Conservation (phyloP, 2,797 vertebrate genomes). For the Aythya fuligula region DNA sequence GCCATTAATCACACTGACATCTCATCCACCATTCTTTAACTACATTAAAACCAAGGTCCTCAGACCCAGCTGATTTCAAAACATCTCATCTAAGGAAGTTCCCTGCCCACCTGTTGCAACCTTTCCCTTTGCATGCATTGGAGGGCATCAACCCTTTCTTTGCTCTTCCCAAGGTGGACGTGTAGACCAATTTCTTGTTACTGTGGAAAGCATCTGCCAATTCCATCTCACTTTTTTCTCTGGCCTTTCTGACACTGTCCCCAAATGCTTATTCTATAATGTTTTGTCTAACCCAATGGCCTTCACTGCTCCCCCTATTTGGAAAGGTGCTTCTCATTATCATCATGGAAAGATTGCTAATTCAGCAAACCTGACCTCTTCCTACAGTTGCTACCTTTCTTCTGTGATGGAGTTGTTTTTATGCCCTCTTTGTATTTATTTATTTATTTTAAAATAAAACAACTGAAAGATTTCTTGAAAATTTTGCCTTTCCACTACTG, state of each 20-base stretch:
- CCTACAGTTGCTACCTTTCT: background rate
- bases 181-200: rapidly evolving
- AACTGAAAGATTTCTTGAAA: background rate
- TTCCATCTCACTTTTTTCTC: background rate
- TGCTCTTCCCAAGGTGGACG: background rate
- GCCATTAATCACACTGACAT: background rate
- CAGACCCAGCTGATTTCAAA: background rate
- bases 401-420: background rate
- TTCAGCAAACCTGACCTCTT: background rate
- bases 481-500: background rate
- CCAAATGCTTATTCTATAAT: background rate
- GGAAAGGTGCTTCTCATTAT: rapidly evolving
- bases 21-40: background rate
- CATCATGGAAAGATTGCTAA: background rate
- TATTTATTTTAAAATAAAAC: background rate
- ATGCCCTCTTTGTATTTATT: background rate
- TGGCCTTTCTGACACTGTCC: background rate
- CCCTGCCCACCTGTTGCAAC: background rate
- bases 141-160: background rate
- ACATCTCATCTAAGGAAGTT: background rate
- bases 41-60: background rate
- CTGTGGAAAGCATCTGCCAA: background rate
- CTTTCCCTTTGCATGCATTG: rapidly evolving
- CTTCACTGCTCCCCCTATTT: background rate
- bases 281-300: background rate